Evolutionary conservation across 2,113 vertebrate species (phyloP), one percentile per base, ranked within the genome.

Genomic region (Gallinago media): DNA sequence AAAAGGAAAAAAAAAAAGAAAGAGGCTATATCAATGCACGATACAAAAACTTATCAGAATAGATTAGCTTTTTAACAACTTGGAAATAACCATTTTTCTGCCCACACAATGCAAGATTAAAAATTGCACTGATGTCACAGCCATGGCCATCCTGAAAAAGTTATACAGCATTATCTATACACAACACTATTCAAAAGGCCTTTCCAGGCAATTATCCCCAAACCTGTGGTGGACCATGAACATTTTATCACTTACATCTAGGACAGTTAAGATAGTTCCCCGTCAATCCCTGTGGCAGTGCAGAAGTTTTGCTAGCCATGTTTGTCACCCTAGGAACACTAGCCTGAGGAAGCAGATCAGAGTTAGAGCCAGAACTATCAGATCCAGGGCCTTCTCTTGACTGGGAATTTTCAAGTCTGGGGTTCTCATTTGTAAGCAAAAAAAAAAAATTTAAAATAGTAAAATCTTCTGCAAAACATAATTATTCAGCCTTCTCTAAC

Each of bases 1-100:
- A 85, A 94, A 86, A 92, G 59, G 59, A 15, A 49, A 82, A 75
- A 91, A 92, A 59, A 84, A 74, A 71, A 75, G 67, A 93, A 94
- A 90, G 78, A 85, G 86, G 79, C 88, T 96, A 78, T 84, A 89
- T 96, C 92, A 89, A 94, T 95, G 88, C 56, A 94, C 92, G 85
- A 92, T 89, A 96, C 79, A 93, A 86, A 96, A 96, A 81, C 88
- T 95, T 96, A 88, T 71, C 88, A 84, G 94, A 95, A 95, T 96
- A 96, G 94, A 96, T 93, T 88, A 96, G 95, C 88, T 96, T 91
- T 94, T 95, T 84, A 96, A 91, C 92, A 93, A 93, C 88, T 75
- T 96, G 88, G 82, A 96, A 95, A 96, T 91, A 95, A 94, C 91
- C 68, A 75, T 94, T 96, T 89, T 93, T 89, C 88, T 95, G 83